Evolutionary conservation across 2,888 invertebrate species (phyloP).

Genomic region (Protophormia terraenovae): DNA sequence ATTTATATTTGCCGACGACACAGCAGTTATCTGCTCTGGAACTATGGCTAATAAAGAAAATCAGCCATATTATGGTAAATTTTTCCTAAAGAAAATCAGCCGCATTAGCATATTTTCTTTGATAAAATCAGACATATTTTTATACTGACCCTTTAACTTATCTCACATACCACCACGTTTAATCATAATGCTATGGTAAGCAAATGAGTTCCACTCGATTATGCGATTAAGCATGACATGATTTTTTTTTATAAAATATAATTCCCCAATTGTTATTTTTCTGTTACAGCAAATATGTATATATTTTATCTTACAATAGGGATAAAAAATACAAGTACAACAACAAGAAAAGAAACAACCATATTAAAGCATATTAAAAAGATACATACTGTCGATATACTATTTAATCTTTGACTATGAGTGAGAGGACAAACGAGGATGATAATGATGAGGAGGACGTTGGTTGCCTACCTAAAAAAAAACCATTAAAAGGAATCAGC

Average conservation of each 20-base stretch:
- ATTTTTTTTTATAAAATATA: slow-evolving; percentile 55
- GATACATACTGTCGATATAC: slow-evolving; percentile 34
- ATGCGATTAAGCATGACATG: slow-evolving; percentile 73
- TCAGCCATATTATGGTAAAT: neutral
- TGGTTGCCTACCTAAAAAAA: slow-evolving; percentile 29
- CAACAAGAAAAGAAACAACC: neutral
- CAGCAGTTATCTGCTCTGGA: no score
- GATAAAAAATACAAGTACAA: neutral
- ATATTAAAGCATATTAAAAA: slow-evolving; percentile 30
- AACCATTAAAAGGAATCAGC: slow-evolving; percentile 39
- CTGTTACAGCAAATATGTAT: slow-evolving; percentile 5
- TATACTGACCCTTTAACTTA: neutral
- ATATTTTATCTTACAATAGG: neutral
- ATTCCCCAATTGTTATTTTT: neutral
- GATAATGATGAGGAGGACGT: neutral
- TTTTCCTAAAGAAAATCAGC: neutral
- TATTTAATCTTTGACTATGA: slow-evolving; percentile 53
- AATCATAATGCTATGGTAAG: slow-evolving; percentile 40
- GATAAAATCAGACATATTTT: neutral
- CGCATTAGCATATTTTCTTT: neutral
- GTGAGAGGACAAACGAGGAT: neutral
- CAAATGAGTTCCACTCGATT: slow-evolving; percentile 73
- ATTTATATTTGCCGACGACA: no score
- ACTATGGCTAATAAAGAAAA: no score
- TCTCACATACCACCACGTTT: neutral